phyloP scores from a whole-genome alignment of 2,888 invertebrate species.

The Baccha elongata region DNA sequence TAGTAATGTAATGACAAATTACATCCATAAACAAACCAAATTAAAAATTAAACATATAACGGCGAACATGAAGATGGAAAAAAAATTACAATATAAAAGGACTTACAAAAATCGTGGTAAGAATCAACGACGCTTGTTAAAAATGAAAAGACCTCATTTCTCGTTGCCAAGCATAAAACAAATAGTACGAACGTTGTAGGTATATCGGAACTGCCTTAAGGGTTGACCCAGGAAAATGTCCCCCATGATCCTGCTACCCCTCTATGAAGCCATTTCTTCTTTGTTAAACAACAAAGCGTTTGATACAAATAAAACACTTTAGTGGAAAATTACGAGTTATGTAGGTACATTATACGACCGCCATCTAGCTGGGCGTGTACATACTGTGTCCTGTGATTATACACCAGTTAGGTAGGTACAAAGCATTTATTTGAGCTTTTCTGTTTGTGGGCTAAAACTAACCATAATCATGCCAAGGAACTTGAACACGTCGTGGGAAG shows the following conservation, averaged over 20 bases:
- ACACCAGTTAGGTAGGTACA: slow-evolving; percentile 51
- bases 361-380: slow-evolving; percentile 55
- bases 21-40: slow-evolving; percentile 55
- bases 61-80: neutral
- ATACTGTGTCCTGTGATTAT: slow-evolving; percentile 64
- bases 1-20: slow-evolving; percentile 58
- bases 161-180: slow-evolving; percentile 45
- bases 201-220: slow-evolving; percentile 56
- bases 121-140: slow-evolving; percentile 58
- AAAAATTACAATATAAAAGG: slow-evolving; percentile 56
- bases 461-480: slow-evolving; percentile 30
- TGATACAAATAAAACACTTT: slow-evolving; percentile 71
- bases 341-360: slow-evolving; percentile 69
- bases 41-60: slow-evolving; percentile 35
- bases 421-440: neutral
- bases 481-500: slow-evolving; percentile 70
- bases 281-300: slow-evolving; percentile 69
- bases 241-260: slow-evolving; percentile 23
- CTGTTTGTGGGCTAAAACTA: slow-evolving; percentile 15
- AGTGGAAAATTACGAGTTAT: slow-evolving; percentile 73
- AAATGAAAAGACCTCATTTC: slow-evolving; percentile 46
- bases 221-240: slow-evolving; percentile 68
- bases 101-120: slow-evolving; percentile 42
- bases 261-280: slow-evolving; percentile 16
- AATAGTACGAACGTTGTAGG: slow-evolving; percentile 31